Evolutionary conservation across 1,140 invertebrate species (phyloP), one percentile per base, ranked within the genome.

Genomic region (Archivesica marissinica): DNA sequence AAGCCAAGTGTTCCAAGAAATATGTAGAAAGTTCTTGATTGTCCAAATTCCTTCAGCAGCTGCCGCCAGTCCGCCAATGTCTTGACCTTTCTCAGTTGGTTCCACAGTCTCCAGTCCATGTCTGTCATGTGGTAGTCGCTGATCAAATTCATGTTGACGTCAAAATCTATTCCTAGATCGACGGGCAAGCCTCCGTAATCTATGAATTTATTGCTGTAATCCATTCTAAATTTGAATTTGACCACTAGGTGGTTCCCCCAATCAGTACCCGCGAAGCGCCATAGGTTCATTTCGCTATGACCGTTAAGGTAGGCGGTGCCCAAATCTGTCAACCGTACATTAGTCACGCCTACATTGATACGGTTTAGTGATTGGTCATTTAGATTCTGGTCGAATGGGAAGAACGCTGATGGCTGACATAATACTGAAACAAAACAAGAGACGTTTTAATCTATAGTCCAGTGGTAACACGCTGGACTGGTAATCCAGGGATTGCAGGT

Each of bases 221-320:
- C 80, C n/a, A 87, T 64, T 15, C 88, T 81, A 66, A 87, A 90
- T 25, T 82, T 87, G 30, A 90, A 54, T n/a, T 85, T 86, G 0
- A 90, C 85, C 6, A 88, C 74, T 7, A 90, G 81, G 0, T 86
- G 68, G 39, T 87, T 75, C 6, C 86, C 75, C 59, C 86, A 88
- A n/a, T 90, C 82, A 9, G 83, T 59, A 0, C 64, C 56, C 7
- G 88, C 86, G 13, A 88, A 80, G 0, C 75, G 68, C 77, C 86
- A 86, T 7, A 90, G 56, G 41, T 86, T 85, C 64, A 90, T 74
- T 20, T 70, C 68, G 35, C 90, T 88, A 23, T 54, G 59, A 2
- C 86, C 85, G 39, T 86, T 86, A 25, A 90, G 88, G 76, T 79
- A 81, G 35, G 88, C 90, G 20, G 86, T 80, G 56, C 88, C 90